Base-by-base conservation (phyloP, 1,140 invertebrate species). In the Drosophila athabasca region DNA sequence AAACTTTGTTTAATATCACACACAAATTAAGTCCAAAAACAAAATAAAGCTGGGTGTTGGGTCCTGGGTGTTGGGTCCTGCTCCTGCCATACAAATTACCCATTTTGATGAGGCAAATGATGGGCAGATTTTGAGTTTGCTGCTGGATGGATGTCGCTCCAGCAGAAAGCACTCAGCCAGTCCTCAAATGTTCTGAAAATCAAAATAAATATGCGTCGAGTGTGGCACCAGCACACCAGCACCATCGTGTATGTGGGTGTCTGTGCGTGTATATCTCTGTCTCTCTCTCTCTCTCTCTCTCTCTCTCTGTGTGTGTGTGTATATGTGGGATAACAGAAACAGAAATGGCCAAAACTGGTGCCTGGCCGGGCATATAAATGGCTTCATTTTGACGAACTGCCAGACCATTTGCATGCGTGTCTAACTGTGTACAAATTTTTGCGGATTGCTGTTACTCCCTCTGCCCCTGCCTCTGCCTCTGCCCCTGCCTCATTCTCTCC, bases 71-170 rank as follows among this genome's bases (percentile, higher is more conserved):
- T 7, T 29, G 26, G n/a, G 41, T 61, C 11, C 31, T 26, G 26
- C 11, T 43, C n/a, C 35, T 54, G 9, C 15, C 62, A 41, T 54
- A 53, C 75, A 79, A 79, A 83, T 84, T 84, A 76, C 54, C 76
- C 66, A 76, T 79, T 72, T 79, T 79, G 66, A 84, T 79, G 66
- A 68, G 62, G 66, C 80, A 83, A 76, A 84, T 83, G 76, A 79
- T 66, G 67, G 65, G 13, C 62, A 76, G 71, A 55, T 84, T 78
- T 68, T n/a, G 58, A 52, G 59, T 71, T 58, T 76, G 54, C 50
- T 24, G 24, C 66, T 51, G 41, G 13, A 35, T 51, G 41, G 13
- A 35, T 60, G 45, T 73, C 45, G 31, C 52, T 46, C 46, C 50
- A 44, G 39, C 43, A 19, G 50, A 11, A 11, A 39, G 35, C 35